Conservation (phyloP, 2,797 vertebrate species). For the Champsocephalus gunnari region DNA sequence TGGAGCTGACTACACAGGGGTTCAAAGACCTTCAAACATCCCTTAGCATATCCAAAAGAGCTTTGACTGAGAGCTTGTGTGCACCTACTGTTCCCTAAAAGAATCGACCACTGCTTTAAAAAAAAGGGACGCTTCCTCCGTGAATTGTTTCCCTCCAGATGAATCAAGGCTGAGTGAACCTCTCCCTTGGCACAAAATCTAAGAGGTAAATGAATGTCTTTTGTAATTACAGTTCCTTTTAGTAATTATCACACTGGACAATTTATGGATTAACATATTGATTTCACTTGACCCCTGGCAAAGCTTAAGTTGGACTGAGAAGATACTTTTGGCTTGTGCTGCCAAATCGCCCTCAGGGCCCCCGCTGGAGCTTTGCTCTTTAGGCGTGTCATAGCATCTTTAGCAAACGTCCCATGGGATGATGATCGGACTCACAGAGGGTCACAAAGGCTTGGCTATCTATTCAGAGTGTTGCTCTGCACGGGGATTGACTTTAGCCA, state of each 20-base stretch:
- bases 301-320: constrained; percentile 75
- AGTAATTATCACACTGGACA: constrained; percentile 82
- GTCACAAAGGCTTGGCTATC: constrained; percentile 65
- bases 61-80: constrained; percentile 66
- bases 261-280: constrained; percentile 87
- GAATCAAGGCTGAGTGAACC: constrained; percentile 67
- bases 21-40: constrained; percentile 73
- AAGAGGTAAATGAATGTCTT: constrained; percentile 84
- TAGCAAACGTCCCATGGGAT: constrained; percentile 70
- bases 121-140: constrained; percentile 70
- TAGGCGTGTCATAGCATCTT: constrained; percentile 75
- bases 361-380: constrained; percentile 62
- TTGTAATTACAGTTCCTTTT: constrained; percentile 84
- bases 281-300: constrained; percentile 83
- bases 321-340: constrained; percentile 73
- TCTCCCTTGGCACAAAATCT: constrained; percentile 79
- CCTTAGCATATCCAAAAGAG: constrained; percentile 63
- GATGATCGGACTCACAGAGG: constrained; percentile 54
- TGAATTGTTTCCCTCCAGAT: constrained; percentile 75
- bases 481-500: constrained; percentile 68
- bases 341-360: constrained; percentile 68
- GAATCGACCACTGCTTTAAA: constrained; percentile 59
- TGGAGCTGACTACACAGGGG: constrained; percentile 71
- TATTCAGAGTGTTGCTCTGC: constrained; percentile 55
- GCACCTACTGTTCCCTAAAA: constrained; percentile 66